Percentiles rank a stretch among this genome's conserved stretches.
These are phyloP conservation scores for Tachuris rubrigastra DNA, from an alignment of 2,113 vertebrate species.

Conservation along the genomic window DNA sequence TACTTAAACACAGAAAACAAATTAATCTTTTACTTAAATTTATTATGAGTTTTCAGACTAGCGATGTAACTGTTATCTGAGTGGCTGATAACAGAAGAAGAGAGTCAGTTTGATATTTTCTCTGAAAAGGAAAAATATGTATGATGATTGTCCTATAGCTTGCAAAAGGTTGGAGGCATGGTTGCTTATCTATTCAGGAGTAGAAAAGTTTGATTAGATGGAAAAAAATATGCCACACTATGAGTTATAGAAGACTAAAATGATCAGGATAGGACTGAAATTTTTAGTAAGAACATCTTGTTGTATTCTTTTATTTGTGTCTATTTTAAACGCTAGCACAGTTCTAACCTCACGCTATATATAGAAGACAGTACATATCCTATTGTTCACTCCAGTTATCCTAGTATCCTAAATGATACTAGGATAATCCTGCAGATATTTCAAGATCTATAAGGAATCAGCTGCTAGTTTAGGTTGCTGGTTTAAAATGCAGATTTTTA, in stretches of 20 bases:
- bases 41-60: background rate
- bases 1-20: background rate
- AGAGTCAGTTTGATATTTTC: background rate
- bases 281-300: background rate
- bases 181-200: background rate
- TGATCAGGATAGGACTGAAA: background rate
- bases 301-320: background rate
- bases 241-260: background rate
- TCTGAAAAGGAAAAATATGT: background rate
- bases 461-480: background rate
- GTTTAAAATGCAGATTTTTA: background rate
- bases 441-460: background rate
- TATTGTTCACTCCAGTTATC: background rate
- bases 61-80: background rate
- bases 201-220: background rate
- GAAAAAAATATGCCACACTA: background rate
- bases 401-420: background rate
- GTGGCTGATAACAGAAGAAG: background rate
- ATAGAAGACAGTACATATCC: background rate
- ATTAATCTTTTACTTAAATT: background rate
- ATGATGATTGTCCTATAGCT: background rate
- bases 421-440: background rate
- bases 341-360: background rate
- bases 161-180: background rate
- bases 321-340: background rate